These are phyloP conservation scores for Peromyscus attwateri DNA, from an alignment of 2,797 vertebrate species.

Conservation along the genomic window DNA sequence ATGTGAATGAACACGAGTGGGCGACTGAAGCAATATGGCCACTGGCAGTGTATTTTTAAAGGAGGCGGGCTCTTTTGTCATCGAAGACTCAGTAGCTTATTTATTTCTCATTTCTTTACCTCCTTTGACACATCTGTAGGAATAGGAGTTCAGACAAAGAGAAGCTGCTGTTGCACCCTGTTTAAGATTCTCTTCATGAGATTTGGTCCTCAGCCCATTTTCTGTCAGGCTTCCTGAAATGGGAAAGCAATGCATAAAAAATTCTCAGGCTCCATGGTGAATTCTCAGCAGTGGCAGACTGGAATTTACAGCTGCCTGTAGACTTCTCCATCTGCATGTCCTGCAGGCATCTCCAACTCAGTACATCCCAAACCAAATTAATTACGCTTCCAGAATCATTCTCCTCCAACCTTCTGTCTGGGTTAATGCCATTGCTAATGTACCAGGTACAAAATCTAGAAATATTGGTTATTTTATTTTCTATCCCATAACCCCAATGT, in stretches of 20 bases:
- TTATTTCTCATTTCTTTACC: conserved; percentile 61
- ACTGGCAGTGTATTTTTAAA: background rate
- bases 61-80: background rate
- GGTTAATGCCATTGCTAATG: background rate
- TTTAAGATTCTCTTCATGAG: conserved; percentile 70
- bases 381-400: conserved; percentile 16
- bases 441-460: conserved; percentile 6
- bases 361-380: conserved; percentile 62
- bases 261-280: conserved; percentile 56
- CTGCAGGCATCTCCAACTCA: conserved; percentile 54
- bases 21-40: background rate
- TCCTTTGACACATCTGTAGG: conserved; percentile 35
- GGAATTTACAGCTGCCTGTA: conserved; percentile 67
- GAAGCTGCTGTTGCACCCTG: conserved; percentile 58
- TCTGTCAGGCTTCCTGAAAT: conserved; percentile 75
- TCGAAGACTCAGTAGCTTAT: background rate
- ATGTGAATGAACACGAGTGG: background rate
- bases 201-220: conserved; percentile 77
- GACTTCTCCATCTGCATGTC: conserved; percentile 77
- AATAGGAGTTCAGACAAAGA: conserved; percentile 70
- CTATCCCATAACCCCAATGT: background rate
- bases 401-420: background rate
- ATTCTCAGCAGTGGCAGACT: conserved; percentile 40
- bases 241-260: conserved; percentile 72
- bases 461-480: conserved; percentile 42